Base-by-base conservation (phyloP, 2,888 invertebrate genomes). In the Pantelozetes paolii region DNA sequence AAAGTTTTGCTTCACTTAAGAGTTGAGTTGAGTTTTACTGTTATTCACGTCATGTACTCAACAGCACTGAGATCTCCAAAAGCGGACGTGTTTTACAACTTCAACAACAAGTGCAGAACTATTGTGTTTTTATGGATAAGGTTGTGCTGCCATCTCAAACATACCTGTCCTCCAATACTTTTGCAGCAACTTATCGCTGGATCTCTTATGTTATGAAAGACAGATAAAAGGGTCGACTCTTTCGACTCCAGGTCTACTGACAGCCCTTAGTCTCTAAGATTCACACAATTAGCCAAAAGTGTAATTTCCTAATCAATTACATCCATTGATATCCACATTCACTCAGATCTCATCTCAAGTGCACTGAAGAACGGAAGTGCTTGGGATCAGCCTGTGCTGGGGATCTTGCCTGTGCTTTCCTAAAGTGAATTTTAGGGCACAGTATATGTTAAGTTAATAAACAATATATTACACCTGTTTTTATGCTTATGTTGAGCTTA, bases 261-360 rank as follows among this genome's bases (percentile, higher is more conserved):
- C 23, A 54, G 54, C 23, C 54, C 18, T 20, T 3, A 23, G 23
- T 18, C 59, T 15, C 6, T 9, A 64, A 40, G 20, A 64, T 15
- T 64, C 64, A 9, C 64, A 64, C 64, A 40, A 64, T 64, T 64
- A 64, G 40, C 20, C 32, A 40, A 64, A 64, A 6, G 64, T 64
- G 36, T 64, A 36, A 64, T 64, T 64, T 64, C 36, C 64, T n/a
- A 64, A 64, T 64, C 64, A 64, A 64, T 64, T 64, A 64, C 20
- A 5, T 8, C 40, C 15, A 30, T 28, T 28, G 18, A 30, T 59
- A 30, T 9, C 28, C 59, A 2, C 23, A 5, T 54, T 54, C 20
- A 23, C 54, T 23, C n/a, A 45, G n/a, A 18, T 45, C n/a, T 45
- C 45, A 5, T 8, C 9, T 45, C 45, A 13, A 13, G 18, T 45